Evolutionary conservation across 2,797 vertebrate genomes (phyloP).

Genomic region (Antennarius maculatus): DNA sequence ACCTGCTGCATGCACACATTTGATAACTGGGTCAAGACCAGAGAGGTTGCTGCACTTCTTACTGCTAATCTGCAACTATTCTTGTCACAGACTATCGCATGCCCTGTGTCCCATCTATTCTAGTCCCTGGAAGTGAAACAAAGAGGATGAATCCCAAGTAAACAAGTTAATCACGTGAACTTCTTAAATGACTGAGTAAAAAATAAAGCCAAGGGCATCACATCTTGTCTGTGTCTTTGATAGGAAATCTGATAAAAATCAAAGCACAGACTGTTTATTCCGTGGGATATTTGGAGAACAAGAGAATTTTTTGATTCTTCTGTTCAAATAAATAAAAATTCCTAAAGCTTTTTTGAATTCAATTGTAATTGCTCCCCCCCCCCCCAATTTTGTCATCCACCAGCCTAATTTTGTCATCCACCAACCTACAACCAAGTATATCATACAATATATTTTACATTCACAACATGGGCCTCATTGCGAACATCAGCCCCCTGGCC

Average conservation of each 20-base stretch:
- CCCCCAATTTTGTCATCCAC: background rate
- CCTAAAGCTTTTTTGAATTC: slow-evolving; percentile 7
- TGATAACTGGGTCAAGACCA: slow-evolving; percentile 78
- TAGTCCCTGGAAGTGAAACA: slow-evolving; percentile 58
- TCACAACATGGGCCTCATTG: slow-evolving; percentile 27
- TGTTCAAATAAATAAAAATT: slow-evolving; percentile 9
- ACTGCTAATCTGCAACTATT: slow-evolving; percentile 78
- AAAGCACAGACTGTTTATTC: slow-evolving; percentile 14
- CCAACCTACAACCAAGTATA: background rate
- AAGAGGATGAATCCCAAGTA: slow-evolving; percentile 59
- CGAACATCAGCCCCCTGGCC: slow-evolving; percentile 31
- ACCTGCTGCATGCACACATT: slow-evolving; percentile 74
- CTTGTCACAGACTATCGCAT: slow-evolving; percentile 64
- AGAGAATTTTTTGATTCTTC: background rate
- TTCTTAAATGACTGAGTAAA: slow-evolving; percentile 31
- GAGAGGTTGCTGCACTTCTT: slow-evolving; percentile 69
- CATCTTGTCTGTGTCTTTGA: slow-evolving; percentile 25
- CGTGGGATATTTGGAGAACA: slow-evolving; percentile 13
- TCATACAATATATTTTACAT: slow-evolving; percentile 9
- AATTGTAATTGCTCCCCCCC: slow-evolving; percentile 4
- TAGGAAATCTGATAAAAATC: slow-evolving; percentile 3
- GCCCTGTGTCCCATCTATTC: slow-evolving; percentile 65
- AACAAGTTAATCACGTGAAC: slow-evolving; percentile 62
- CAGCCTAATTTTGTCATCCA: slow-evolving; percentile 2
- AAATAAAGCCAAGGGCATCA: slow-evolving; percentile 22